phyloP scores from a whole-genome alignment of 1,140 invertebrate species.

The Bemisia tabaci region DNA sequence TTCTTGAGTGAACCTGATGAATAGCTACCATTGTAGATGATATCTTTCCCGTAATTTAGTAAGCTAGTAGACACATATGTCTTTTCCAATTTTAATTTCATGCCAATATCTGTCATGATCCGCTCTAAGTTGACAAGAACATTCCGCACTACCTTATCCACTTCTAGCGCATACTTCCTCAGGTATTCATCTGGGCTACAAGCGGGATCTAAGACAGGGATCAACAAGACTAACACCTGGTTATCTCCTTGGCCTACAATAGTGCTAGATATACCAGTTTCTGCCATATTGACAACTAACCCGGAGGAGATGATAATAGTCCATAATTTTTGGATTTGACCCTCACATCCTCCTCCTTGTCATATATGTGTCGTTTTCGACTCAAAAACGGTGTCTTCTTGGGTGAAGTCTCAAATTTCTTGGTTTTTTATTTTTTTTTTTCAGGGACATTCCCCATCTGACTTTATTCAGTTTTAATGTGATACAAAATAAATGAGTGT shows the following conservation, averaged over 20 bases:
- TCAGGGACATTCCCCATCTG: no score
- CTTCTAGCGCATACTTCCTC: background rate
- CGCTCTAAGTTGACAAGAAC: background rate
- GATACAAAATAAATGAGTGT: no score
- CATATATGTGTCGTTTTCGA: no score
- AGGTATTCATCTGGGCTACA: background rate
- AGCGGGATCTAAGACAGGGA: background rate
- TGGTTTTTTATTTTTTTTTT: no score
- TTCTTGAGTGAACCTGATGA: background rate
- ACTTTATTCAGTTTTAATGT: no score
- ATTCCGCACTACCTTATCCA: background rate
- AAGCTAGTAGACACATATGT: background rate
- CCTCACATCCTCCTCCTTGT: background rate
- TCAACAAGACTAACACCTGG: background rate
- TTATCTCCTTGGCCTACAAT: background rate
- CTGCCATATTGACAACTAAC: background rate
- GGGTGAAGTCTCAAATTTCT: no score
- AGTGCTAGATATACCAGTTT: background rate
- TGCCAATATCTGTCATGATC: background rate
- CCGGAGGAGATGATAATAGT: background rate
- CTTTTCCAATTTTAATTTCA: conserved; percentile 2
- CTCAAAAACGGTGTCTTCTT: no score
- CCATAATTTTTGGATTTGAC: background rate
- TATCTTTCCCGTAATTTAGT: background rate
- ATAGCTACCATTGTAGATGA: background rate